Base-by-base conservation (phyloP, 2,113 vertebrate genomes). In the Candoia aspera region DNA sequence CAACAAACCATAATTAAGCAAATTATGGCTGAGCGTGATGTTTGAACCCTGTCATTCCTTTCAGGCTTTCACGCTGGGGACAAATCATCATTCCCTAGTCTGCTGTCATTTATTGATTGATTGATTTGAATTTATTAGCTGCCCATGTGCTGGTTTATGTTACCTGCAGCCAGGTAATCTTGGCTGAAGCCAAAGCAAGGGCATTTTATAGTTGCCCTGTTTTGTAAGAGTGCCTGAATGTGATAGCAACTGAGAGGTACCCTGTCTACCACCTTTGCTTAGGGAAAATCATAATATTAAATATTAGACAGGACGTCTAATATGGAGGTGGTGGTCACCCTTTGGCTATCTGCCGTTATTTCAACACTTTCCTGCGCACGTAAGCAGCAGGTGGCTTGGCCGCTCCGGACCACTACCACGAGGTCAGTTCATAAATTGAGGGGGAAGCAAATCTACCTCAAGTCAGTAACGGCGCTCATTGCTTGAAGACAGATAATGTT, bases 401-500 rank as follows among this genome's bases (percentile, higher is more conserved):
- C 8, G 1, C 15, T 1, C 13, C 4, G 23, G 33, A 53, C n/a
- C 26, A 8, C 84, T 37, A 17, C 1, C 55, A 4, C 1, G n/a
- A n/a, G 8, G 26, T 6, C 4, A 46, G 5, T 8, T n/a, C 6
- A 33, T 5, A 19, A 8, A 60, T 8, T 1, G 49, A 89, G 60
- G 21, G 23, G n/a, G 42, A 91, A 55, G 23, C 10, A 3, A 13
- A 26, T 0, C 2, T 90, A 93, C 89, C 89, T 93, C 62, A 90
- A 73, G 24, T 90, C 85, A 1, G n/a, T 90, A 11, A 93, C 13
- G 57, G 85, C 57, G 89, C 19, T 29, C 85, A 93, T 84, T 3
- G 89, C 64, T 4, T 90, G 85, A 26, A 93, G 92, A 11, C 89
- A 84, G 55, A 90, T 29, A 5, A 58, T 19, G 64, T 24, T 93